Evolutionary conservation across 30 jellyfish, hydroid and myxozoan species (phyloP), one percentile per base, ranked within the genome.

Genomic region (Chrysaora quinquecirrha): DNA sequence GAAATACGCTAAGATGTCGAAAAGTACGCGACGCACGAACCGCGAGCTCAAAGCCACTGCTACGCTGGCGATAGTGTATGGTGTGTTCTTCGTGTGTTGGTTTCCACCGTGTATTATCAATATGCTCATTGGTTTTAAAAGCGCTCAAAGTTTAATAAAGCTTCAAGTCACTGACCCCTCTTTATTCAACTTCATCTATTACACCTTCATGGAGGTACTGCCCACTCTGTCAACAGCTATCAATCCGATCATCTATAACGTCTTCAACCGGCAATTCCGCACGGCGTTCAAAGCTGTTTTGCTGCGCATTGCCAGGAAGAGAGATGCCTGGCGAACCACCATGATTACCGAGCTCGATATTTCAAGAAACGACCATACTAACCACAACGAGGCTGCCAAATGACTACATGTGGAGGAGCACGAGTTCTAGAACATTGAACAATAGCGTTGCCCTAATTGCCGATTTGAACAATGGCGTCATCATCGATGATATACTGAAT

Each of bases 41-140:
- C 89, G 88, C 29, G 98, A 91, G 46, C 78, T 91, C 38, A 91
- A 91, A 54, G 98, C 98, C 12, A 91, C 98, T 72, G 88, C 92
- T 31, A 77, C 98, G 64, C 82, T 91, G 10, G 98, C 96, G 7
- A 81, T 91, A 48, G 98, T 91, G 22, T 91, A 91, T 70, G 90
- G 95, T 14, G 96, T 96, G 10, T 91, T 91, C 48, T 71, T 91
- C 34, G 75, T 91, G 43, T 91, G 98, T 78, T 91, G 98, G 98
- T 78, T 86, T 67, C 98, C 98, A 20, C 62, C 46, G 23, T 73
- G 77, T 21, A 85, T 91, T 33, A 80, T 91, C 52, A 91, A 91
- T 72, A 62, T 85, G 1, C 33, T 68, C 66, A 73, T 75, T 52
- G 71, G 64, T 28, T 78, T 85, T 24, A 56, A 66, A 29, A 69